A percentile compares a stretch with the other conserved stretches of the same genome.
Conservation (phyloP, 92 coral and sea anemone species). For the Porites divaricata region DNA sequence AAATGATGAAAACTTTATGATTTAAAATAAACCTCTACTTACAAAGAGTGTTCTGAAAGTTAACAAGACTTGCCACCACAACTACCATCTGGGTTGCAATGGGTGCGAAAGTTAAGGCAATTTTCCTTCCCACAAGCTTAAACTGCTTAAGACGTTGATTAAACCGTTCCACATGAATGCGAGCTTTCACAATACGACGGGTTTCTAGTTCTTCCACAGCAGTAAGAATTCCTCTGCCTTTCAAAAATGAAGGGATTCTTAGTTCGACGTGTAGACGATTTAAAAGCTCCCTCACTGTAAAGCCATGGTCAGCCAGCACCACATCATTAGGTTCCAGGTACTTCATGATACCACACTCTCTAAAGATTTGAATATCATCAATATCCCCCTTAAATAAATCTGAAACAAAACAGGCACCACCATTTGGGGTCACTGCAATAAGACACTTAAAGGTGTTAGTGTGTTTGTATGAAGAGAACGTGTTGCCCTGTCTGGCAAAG, state of each 20-base stretch:
- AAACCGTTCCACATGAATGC: conserved; percentile 70
- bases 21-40: too few relatives aligned
- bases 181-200: conserved; percentile 62
- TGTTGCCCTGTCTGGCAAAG: conserved; percentile 73
- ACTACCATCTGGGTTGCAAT: conserved; percentile 81
- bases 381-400: conserved; percentile 67
- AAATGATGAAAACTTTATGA: too few relatives aligned
- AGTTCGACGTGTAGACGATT: conserved; percentile 70
- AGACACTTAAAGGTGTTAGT: conserved; percentile 77
- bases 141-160: conserved; percentile 71
- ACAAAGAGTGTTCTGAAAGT: conserved; percentile 67
- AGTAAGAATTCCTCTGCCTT: conserved; percentile 58
- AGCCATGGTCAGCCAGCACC: conserved; percentile 67
- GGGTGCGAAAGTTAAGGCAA: conserved; percentile 65
- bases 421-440: conserved; percentile 73
- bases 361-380: conserved; percentile 56
- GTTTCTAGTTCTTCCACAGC: conserved; percentile 71
- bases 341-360: conserved; percentile 67
- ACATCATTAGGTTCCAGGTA: conserved; percentile 67
- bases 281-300: conserved; percentile 68
- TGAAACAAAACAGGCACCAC: conserved; percentile 70
- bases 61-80: conserved; percentile 69
- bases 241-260: conserved; percentile 70
- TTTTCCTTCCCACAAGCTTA: conserved; percentile 44
- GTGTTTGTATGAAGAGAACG: conserved; percentile 66